Percentiles rank a stretch among this genome's conserved stretches.
Evolutionary conservation across 2,113 vertebrate species (phyloP).

Genomic region (Amblyornis subalaris): DNA sequence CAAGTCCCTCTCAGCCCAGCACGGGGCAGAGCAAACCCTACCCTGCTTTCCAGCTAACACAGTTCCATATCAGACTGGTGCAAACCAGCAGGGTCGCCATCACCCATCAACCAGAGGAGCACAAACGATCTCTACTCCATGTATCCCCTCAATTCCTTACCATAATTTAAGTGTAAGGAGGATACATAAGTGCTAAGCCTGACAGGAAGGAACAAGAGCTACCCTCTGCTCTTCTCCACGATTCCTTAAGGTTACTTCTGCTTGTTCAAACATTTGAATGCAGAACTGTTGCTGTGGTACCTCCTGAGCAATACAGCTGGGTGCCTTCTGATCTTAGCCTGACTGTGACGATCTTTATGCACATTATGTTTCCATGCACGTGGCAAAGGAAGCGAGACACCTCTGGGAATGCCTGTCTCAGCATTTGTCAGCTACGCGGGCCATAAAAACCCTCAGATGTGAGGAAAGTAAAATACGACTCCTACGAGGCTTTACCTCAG

Average conservation of each 20-base stretch:
- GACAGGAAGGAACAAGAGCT: not conserved
- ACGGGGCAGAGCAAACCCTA: not conserved
- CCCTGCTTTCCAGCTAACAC: not conserved
- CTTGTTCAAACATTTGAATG: not conserved
- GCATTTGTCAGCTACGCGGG: not conserved
- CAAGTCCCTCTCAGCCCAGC: not conserved
- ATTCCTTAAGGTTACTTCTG: not conserved
- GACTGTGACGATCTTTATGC: not conserved
- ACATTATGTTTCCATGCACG: not conserved
- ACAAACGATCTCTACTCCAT: not conserved
- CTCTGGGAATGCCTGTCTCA: not conserved
- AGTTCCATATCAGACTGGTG: not conserved
- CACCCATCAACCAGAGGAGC: not conserved
- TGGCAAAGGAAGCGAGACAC: not conserved
- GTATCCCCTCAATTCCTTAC: not conserved
- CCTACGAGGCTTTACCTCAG: fast-evolving
- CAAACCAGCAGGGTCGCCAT: not conserved
- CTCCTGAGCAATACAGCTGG: not conserved
- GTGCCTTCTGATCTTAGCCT: not conserved
- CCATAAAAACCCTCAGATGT: fast-evolving
- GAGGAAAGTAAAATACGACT: not conserved
- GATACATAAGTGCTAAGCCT: fast-evolving
- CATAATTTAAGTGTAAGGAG: not conserved
- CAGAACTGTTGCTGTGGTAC: not conserved
- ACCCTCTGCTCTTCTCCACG: not conserved